phyloP scores from a whole-genome alignment of 2,113 vertebrate species.

The Peromyscus californicus region DNA sequence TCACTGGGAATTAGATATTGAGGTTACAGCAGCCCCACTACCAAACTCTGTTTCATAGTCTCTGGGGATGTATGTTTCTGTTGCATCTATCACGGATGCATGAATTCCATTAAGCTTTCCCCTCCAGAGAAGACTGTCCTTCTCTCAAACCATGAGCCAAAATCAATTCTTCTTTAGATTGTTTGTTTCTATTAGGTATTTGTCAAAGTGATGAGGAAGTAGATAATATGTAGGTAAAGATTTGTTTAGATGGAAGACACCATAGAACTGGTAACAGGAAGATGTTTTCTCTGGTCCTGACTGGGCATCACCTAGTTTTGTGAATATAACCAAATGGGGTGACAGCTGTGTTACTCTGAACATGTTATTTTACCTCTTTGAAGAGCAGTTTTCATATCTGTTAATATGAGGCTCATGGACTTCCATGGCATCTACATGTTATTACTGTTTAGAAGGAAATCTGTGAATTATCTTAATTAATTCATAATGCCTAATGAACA shows the following conservation, averaged over 20 bases:
- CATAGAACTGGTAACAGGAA: not conserved
- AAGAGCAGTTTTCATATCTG: not conserved
- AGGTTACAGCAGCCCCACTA: not conserved
- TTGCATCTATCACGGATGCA: not conserved
- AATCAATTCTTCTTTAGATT: not conserved
- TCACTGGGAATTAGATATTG: not conserved
- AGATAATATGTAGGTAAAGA: not conserved
- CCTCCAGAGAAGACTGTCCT: not conserved
- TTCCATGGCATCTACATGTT: not conserved
- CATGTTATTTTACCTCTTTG: not conserved
- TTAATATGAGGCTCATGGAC: not conserved
- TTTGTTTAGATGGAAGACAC: not conserved
- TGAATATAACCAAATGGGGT: not conserved
- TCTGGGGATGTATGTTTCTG: not conserved
- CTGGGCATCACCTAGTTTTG: not conserved
- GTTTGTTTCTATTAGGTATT: not conserved
- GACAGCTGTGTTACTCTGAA: not conserved
- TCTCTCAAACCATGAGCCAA: not conserved
- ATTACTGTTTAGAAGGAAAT: not conserved
- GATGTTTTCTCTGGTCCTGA: not conserved
- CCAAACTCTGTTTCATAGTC: not conserved
- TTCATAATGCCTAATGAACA: not conserved
- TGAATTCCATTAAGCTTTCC: not conserved
- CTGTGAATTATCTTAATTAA: slow-evolving; percentile 15
- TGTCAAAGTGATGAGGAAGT: not conserved